Base-by-base conservation (phyloP, 2,888 invertebrate genomes). In the Thalpophila matura region DNA sequence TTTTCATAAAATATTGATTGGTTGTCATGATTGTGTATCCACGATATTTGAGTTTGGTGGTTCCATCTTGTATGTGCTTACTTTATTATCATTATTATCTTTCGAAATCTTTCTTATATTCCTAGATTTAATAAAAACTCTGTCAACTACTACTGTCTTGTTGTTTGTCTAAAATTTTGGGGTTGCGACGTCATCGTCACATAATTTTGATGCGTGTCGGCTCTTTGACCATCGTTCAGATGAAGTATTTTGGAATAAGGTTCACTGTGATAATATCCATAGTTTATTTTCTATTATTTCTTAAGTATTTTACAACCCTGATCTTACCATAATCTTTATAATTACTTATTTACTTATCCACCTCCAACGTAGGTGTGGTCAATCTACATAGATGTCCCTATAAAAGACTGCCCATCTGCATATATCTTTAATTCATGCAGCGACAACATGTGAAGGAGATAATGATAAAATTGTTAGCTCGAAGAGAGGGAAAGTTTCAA, bases 381-480 rank as follows among this genome's bases (percentile, higher is more conserved):
- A 61, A 33, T 73, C 51, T 51, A 43, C 61, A 67, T 56, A 33
- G n/a, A 33, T 18, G 33, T n/a, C 7, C 16, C 14, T 14, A 67
- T 46, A 47, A 26, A 38, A 42, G 22, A 7, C n/a, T 26, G 20
- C 16, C 60, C 14, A 54, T 59, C 16, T 29, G 22, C 33, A 33
- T 53, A 76, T 60, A 42, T 20, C 49, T 46, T 51, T 72, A 84
- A 86, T 84, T 82, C 79, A 86, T 85, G 75, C 82, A 68, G 74
- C 79, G 82, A 79, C 74, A 86, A 85, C 72, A 78, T 55, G 79
- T 66, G 53, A 79, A 76, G 61, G 61, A 65, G 77, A 72, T 87
- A 86, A 86, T 84, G 79, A 79, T 74, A 78, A 82, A 81, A 86
- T 81, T 80, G 80, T 76, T 77, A 53, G 31, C 63, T 33, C 43